A percentile compares a stretch with the other conserved stretches of the same genome.
Conservation (phyloP, 2,113 vertebrate genomes). For the Corythoichthys haematopterus region DNA sequence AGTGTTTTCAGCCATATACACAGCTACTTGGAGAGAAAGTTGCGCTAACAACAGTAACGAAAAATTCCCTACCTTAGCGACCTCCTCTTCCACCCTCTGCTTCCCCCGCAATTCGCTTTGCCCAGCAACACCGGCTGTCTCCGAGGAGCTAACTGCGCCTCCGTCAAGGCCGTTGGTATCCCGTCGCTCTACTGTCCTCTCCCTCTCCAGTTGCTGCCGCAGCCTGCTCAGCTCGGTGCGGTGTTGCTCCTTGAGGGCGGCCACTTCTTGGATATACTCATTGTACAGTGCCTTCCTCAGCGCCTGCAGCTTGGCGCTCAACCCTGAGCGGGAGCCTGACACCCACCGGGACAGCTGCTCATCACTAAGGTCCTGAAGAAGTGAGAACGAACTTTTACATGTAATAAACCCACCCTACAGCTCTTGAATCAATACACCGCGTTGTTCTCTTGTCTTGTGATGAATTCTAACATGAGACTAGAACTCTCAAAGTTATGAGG, state of each 20-base stretch:
- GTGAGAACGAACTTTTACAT: conserved; percentile 6
- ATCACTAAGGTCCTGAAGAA: conserved; percentile 32
- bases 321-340: conserved; percentile 27
- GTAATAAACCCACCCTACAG: conserved; percentile 8
- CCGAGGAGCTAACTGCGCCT: conserved; percentile 25
- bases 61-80: conserved; percentile 79
- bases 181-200: conserved; percentile 21
- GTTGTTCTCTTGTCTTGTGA: conserved; percentile 41
- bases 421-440: conserved; percentile 35
- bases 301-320: conserved; percentile 63
- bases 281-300: conserved; percentile 60
- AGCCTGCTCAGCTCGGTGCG: conserved; percentile 51
- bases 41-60: background rate
- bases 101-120: conserved; percentile 59
- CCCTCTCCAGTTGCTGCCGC: conserved; percentile 27
- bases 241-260: conserved; percentile 65
- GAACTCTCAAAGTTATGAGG: conserved; percentile 10
- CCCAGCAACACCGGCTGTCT: conserved; percentile 48
- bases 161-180: conserved; percentile 1
- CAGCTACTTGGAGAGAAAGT: background rate
- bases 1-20: background rate
- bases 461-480: conserved; percentile 16
- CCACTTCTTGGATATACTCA: conserved; percentile 67
- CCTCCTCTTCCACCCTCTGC: conserved; percentile 83
- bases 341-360: conserved; percentile 38